Conservation (phyloP, 2,113 vertebrate genomes). For the Etheostoma spectabile region DNA sequence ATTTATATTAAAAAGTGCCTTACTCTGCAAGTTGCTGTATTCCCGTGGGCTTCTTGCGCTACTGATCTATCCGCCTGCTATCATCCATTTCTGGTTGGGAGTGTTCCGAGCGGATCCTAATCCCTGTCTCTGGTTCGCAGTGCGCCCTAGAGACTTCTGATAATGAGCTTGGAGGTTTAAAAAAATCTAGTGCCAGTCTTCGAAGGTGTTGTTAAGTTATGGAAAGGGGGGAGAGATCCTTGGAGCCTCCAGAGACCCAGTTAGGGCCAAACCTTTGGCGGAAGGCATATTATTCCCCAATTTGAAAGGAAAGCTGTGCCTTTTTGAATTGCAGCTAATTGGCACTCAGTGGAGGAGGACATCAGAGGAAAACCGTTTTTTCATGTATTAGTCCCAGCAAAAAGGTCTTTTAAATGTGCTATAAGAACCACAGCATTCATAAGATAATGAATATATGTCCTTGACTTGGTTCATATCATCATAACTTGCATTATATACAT, state of each 20-base stretch:
- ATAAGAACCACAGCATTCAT: conserved; percentile 16
- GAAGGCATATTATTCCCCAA: conserved; percentile 72
- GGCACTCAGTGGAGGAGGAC: conserved; percentile 60
- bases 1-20: conserved; percentile 83
- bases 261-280: conserved; percentile 77
- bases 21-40: conserved; percentile 80
- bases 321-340: conserved; percentile 80
- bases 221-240: conserved; percentile 66
- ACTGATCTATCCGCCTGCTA: conserved; percentile 81
- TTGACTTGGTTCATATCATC: conserved; percentile 19
- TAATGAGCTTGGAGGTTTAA: conserved; percentile 91
- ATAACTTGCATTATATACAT: conserved; percentile 4
- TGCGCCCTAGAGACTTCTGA: conserved; percentile 84
- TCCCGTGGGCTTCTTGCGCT: conserved; percentile 75
- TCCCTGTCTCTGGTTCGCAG: conserved; percentile 91
- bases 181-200: conserved; percentile 89
- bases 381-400: conserved; percentile 29
- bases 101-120: conserved; percentile 86
- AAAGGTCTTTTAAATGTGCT: conserved; percentile 43
- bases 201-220: conserved; percentile 86
- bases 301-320: conserved; percentile 77
- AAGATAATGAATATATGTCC: conserved; percentile 21
- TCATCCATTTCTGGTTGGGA: conserved; percentile 85
- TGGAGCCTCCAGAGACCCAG: conserved; percentile 75
- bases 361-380: conserved; percentile 50